Base-by-base conservation (phyloP, 2,113 vertebrate genomes). In the Notothenia coriiceps region DNA sequence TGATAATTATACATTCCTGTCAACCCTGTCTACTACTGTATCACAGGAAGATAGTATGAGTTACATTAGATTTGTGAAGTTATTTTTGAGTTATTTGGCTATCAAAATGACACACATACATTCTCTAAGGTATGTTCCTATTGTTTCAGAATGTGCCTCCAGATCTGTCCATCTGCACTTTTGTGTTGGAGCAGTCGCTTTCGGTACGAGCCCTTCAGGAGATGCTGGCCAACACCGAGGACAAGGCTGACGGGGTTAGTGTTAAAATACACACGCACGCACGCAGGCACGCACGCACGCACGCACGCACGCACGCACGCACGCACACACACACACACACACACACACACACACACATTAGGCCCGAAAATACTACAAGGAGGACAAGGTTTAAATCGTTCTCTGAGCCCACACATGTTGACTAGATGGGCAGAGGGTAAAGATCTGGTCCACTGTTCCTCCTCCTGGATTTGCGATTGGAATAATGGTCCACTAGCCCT, bases 101-200 rank as follows among this genome's bases (percentile, higher is more conserved):
- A 10, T n/a, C 17, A 40, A 40, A 40, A 40, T 40, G 6, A 4
- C 44, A 25, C 6, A 10, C 25, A 6, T n/a, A 18, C 33, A 17
- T 65, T 9, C 20, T 43, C 9, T 10, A 1, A 46, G 0, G 1
- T 52, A 35, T 69, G 17, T 69, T 46, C 1, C 14, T 84, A 1
- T 7, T 50, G 35, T 70, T 82, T 40, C 94, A 99, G 98, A 99
- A 99, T 96, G 98, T 99, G n/a, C 98, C 98, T 84, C 97, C 98
- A 43, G 98, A 99, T 90, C 96, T 99, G 82, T 99, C 98, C 80
- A 98, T 99, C 88, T 99, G 98, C 82, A 98, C 97, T n/a, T 99
- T 99, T 40, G 97, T 99, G 74, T 89, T 99, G 95, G 97, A 99
- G 84, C 98, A 99, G 88, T 98, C 97, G 0, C 92, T 99, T 35